Evolutionary conservation across 2,113 vertebrate genomes (phyloP).

Genomic region (Stictonetta naevosa): DNA sequence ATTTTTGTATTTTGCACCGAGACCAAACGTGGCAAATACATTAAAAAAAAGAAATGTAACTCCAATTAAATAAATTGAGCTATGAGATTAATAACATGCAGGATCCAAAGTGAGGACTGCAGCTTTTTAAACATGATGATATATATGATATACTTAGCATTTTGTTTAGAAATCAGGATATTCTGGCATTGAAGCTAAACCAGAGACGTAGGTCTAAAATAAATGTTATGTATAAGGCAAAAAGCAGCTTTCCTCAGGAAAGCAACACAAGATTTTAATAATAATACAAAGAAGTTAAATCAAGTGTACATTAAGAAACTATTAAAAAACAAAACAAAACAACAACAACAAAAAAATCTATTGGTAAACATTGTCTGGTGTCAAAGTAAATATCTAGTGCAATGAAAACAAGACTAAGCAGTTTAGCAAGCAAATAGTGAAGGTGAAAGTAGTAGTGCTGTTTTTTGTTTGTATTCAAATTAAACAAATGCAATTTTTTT

Average conservation of each 20-base stretch:
- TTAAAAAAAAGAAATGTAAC: neutral
- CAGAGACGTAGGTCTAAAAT: conserved; percentile 31
- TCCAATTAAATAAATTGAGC: neutral
- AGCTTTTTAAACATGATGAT: conserved; percentile 26
- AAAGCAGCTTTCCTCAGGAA: conserved; percentile 34
- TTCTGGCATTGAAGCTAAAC: conserved; percentile 58
- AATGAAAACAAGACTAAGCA: neutral
- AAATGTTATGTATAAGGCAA: neutral
- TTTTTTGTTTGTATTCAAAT: neutral
- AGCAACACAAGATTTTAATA: neutral
- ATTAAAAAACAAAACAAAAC: no score
- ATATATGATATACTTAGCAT: conserved; percentile 32
- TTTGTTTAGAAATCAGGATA: conserved; percentile 36
- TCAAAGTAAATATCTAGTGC: neutral
- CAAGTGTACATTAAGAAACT: neutral
- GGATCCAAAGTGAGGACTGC: neutral
- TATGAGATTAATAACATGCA: neutral
- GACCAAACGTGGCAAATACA: neutral
- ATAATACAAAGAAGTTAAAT: neutral
- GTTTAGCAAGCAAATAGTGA: neutral
- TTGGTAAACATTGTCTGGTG: neutral
- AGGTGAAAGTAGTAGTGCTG: neutral
- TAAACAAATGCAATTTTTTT: neutral
- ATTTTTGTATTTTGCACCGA: neutral
- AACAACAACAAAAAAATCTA: no score